Percentiles rank a stretch among this genome's conserved stretches.
Conservation (phyloP, 2,888 invertebrate genomes). For the Caenorhabditis doughertyi region DNA sequence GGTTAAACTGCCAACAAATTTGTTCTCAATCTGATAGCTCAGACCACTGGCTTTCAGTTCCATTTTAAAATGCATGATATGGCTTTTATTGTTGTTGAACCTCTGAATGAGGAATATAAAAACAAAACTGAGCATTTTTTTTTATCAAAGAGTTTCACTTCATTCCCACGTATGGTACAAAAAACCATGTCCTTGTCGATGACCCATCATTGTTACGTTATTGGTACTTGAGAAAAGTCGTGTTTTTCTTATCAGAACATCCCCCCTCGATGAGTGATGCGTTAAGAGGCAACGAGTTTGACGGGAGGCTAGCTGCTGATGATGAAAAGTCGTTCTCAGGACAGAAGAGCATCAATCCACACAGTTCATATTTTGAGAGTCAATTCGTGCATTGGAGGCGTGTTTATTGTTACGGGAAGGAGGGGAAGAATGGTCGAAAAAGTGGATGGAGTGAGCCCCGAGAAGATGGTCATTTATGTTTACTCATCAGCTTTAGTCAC, state of each 20-base stretch:
- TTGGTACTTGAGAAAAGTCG: slow-evolving; percentile 30
- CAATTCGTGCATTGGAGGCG: slow-evolving; percentile 52
- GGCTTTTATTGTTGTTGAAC: too few relatives aligned
- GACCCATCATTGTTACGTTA: slow-evolving; percentile 9
- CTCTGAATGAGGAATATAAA: too few relatives aligned
- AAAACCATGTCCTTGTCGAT: not conserved
- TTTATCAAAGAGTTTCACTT: too few relatives aligned
- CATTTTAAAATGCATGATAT: too few relatives aligned
- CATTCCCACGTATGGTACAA: too few relatives aligned
- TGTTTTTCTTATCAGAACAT: slow-evolving; percentile 20
- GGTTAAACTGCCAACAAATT: too few relatives aligned
- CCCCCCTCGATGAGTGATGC: slow-evolving; percentile 12
- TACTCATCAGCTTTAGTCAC: slow-evolving; percentile 55
- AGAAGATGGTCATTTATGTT: slow-evolving; percentile 45
- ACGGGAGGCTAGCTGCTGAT: too few relatives aligned
- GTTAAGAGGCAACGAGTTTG: slow-evolving; percentile 6
- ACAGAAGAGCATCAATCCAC: slow-evolving; percentile 11
- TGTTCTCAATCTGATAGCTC: too few relatives aligned
- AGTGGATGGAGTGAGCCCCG: slow-evolving; percentile 12
- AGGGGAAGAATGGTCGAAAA: slow-evolving; percentile 12
- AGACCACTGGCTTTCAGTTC: too few relatives aligned
- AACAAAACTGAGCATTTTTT: too few relatives aligned
- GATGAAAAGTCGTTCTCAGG: too few relatives aligned
- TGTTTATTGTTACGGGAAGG: slow-evolving; percentile 49
- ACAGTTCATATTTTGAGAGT: slow-evolving; percentile 40